phyloP scores from a whole-genome alignment of 1,140 invertebrate genomes.

The Magallana angulata region DNA sequence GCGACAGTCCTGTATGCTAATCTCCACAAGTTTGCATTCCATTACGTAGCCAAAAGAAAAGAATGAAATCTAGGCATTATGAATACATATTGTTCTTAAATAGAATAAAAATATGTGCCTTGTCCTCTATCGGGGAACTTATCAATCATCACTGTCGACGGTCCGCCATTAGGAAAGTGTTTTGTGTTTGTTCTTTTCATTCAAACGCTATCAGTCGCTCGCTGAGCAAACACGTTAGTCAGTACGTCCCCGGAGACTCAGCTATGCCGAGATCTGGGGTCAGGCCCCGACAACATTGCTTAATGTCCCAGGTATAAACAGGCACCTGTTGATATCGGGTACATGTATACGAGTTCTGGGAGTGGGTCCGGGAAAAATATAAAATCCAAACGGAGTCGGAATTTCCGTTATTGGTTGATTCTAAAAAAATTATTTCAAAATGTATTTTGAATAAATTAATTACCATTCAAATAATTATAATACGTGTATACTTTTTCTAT shows the following conservation, averaged over 20 bases:
- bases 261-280: neutral
- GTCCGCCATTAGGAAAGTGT: slow-evolving; percentile 21
- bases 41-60: neutral
- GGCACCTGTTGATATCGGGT: slow-evolving; percentile 18
- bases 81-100: slow-evolving; percentile 37
- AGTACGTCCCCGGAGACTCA: slow-evolving; percentile 9
- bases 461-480: no score
- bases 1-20: neutral
- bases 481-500: no score
- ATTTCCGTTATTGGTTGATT: no score
- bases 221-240: slow-evolving; percentile 27
- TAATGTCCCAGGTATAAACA: slow-evolving; percentile 20
- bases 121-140: neutral
- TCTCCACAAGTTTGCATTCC: neutral
- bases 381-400: no score
- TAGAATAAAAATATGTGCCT: slow-evolving; percentile 21
- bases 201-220: slow-evolving; percentile 34
- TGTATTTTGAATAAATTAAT: neutral
- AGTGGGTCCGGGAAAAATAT: neutral
- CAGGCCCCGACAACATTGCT: slow-evolving; percentile 7
- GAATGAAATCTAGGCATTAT: neutral
- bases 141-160: slow-evolving; percentile 35
- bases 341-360: neutral
- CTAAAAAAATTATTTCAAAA: neutral
- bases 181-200: slow-evolving; percentile 35